Evolutionary conservation across 2,888 invertebrate genomes (phyloP).

Genomic region (Acanthosepion pharaonis): DNA sequence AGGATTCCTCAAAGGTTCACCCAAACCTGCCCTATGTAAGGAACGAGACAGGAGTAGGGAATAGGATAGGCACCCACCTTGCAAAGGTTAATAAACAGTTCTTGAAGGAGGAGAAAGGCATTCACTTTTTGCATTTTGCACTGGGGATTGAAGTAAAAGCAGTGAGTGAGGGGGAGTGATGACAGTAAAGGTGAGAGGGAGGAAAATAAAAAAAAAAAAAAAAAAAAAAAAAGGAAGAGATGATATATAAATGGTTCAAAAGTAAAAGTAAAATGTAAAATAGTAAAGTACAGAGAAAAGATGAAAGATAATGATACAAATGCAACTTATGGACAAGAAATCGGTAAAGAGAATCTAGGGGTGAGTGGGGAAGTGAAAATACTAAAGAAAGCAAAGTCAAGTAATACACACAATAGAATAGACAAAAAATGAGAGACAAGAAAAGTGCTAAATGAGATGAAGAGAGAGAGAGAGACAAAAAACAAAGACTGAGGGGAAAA

Average conservation of each 20-base stretch:
- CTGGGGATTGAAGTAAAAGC: not conserved
- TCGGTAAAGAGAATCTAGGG: no score
- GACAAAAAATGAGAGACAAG: not conserved
- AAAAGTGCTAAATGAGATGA: not conserved
- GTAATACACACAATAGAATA: no score
- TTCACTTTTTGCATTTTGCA: not conserved
- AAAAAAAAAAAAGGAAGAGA: not conserved
- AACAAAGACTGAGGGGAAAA: no score
- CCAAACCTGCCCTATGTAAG: not conserved
- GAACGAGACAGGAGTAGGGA: no score
- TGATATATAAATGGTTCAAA: not conserved
- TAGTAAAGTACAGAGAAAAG: no score
- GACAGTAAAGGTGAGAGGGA: not conserved
- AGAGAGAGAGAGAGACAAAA: not conserved
- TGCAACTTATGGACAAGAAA: no score
- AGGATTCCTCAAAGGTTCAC: not conserved
- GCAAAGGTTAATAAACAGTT: not conserved
- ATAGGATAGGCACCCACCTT: not conserved
- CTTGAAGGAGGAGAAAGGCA: not conserved
- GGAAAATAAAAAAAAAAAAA: no score
- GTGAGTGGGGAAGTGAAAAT: no score
- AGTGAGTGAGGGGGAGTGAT: not conserved
- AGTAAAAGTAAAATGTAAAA: no score
- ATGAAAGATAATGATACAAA: no score
- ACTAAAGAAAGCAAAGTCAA: no score